Evolutionary conservation across 2,113 vertebrate species (phyloP), one percentile per base, ranked within the genome.

Genomic region (Pelodiscus sinensis): DNA sequence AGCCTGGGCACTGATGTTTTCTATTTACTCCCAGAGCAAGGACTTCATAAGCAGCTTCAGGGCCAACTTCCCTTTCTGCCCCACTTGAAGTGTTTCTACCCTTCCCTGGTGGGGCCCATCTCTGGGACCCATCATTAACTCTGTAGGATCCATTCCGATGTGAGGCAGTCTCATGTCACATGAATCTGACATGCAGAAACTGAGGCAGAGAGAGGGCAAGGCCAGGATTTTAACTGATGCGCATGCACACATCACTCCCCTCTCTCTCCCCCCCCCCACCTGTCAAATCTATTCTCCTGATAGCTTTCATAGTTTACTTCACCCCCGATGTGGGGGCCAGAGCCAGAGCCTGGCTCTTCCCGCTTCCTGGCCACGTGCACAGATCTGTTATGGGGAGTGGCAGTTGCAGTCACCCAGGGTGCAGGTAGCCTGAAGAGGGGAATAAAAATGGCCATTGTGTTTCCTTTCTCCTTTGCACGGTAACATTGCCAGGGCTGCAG

Each of bases 1-100:
- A 82, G 88, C 88, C 79, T 89, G 58, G 79, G 84, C 88, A 88
- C 55, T 92, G 91, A 90, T 89, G 31, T 35, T 71, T 71, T 92
- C 87, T 80, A 50, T 52, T 81, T 92, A 78, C 85, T 93, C 65
- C 81, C 65, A 84, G 9, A 31, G 82, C 1, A 1, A 77, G 87
- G 89, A 92, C 92, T 86, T 95, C 88, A 82, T 31, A 54, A 90
- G n/a, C 77, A 71, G 81, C 75, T 81, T 87, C 52, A 60, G 5
- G 71, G 50, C 78, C 90, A 90, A 83, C 75, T 89, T 83, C 79
- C 87, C 87, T 87, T 52, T 71, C 79, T 92, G 35, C 58, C 56
- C 85, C 79, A 73, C 38, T n/a, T 29, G 29, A 62, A 62, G 58
- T 55, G 25, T 92, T 55, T 83, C 52, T 96, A 73, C 9, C 56